Evolutionary conservation across 1,140 invertebrate species (phyloP).

Genomic region (Battus philenor): DNA sequence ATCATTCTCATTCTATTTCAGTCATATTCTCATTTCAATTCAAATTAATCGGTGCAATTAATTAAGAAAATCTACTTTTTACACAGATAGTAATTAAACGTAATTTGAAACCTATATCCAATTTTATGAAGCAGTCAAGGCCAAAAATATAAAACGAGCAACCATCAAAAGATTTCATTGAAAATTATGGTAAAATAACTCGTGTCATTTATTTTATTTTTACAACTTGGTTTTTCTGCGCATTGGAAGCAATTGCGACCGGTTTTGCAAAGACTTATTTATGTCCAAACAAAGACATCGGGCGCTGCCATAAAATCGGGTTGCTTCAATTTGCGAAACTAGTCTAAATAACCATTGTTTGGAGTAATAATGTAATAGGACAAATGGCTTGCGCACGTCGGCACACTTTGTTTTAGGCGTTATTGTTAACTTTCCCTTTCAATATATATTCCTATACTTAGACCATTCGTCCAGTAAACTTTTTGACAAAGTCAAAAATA

Average conservation of each 20-base stretch:
- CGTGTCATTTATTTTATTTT: conserved; percentile 25
- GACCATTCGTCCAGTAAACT: too few species aligned
- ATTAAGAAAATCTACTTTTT: too few species aligned
- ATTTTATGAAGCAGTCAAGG: too few species aligned
- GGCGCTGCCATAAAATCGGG: conserved; percentile 44
- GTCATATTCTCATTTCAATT: too few species aligned
- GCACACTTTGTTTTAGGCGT: conserved; percentile 38
- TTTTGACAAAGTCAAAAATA: too few species aligned
- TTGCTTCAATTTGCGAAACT: conserved; percentile 53
- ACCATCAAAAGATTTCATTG: neutral
- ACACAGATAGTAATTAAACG: too few species aligned
- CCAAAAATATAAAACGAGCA: neutral
- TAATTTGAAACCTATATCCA: too few species aligned
- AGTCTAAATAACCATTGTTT: conserved; percentile 44
- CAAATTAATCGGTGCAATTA: too few species aligned
- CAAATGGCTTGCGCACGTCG: conserved; percentile 50
- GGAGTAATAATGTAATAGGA: conserved; percentile 44
- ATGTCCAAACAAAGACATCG: conserved; percentile 35
- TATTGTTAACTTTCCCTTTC: conserved; percentile 45
- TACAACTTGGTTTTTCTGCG: conserved; percentile 26
- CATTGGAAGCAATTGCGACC: conserved; percentile 36
- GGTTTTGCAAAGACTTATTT: conserved; percentile 51
- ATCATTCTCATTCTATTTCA: too few species aligned
- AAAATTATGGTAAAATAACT: conserved; percentile 16
- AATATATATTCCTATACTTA: conserved; percentile 19